Conservation (phyloP, 2,888 invertebrate genomes). For the Junonia oenone region DNA sequence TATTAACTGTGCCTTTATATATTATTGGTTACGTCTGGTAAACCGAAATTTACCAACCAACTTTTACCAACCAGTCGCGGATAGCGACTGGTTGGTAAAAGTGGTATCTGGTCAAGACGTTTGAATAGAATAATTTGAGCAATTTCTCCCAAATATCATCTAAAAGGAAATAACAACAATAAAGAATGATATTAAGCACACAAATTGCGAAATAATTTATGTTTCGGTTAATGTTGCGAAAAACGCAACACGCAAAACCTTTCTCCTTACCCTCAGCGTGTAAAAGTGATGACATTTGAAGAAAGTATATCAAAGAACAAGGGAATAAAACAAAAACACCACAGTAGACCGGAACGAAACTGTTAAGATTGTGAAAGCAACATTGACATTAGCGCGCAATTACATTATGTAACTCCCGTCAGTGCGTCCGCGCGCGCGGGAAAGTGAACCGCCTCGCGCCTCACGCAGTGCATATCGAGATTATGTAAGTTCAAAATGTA, state of each 20-base stretch:
- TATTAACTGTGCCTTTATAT: no score
- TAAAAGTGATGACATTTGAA: constrained; percentile 29
- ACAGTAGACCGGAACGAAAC: constrained; percentile 50
- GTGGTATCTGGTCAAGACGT: no score
- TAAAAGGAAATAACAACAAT: not conserved
- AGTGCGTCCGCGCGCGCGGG: constrained; percentile 42
- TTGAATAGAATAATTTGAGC: no score
- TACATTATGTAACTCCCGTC: constrained; percentile 59
- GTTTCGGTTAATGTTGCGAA: not conserved
- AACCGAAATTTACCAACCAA: no score
- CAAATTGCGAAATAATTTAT: not conserved
- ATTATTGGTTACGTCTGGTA: no score
- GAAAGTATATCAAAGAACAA: constrained; percentile 48
- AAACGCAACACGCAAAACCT: not conserved
- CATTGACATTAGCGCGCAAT: constrained; percentile 72
- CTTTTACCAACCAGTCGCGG: no score
- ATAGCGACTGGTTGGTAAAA: no score
- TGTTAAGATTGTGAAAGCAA: constrained; percentile 65
- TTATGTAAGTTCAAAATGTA: constrained; percentile 50
- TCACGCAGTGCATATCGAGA: constrained; percentile 58
- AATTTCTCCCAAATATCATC: not conserved
- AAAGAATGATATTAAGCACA: not conserved
- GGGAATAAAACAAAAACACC: constrained; percentile 52
- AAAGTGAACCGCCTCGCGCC: constrained; percentile 53
- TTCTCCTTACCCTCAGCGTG: not conserved